A percentile compares a stretch with the other conserved stretches of the same genome.
These are phyloP conservation scores for Conus ventricosus DNA, from an alignment of 1,140 invertebrate genomes.

Conservation along the genomic window DNA sequence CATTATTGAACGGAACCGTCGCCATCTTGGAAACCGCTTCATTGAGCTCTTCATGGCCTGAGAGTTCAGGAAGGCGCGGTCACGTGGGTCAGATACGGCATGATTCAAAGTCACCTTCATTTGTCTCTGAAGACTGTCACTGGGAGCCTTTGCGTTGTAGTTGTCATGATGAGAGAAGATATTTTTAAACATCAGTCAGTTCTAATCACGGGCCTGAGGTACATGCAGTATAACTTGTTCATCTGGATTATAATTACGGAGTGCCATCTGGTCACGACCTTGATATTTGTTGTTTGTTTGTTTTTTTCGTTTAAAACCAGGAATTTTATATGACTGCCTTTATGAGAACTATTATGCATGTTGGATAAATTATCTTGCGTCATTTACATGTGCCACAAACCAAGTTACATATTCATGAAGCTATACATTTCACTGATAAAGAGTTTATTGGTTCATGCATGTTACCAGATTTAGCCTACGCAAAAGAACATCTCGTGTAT, in stretches of 20 bases:
- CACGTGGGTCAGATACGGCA: not conserved
- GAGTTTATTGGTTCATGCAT: no score
- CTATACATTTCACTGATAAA: not conserved
- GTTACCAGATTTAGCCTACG: no score
- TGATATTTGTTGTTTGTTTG: not conserved
- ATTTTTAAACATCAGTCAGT: not conserved
- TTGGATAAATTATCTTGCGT: not conserved
- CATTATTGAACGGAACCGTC: conserved; percentile 76
- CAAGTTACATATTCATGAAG: not conserved
- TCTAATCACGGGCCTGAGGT: not conserved
- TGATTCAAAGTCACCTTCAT: not conserved
- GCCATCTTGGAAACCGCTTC: conserved; percentile 79
- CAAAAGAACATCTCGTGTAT: no score
- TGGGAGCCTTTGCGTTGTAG: not conserved
- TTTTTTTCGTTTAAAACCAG: no score
- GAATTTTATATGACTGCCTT: not conserved
- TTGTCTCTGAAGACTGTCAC: not conserved
- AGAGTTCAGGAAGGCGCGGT: not conserved
- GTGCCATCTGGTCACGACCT: conserved; percentile 5
- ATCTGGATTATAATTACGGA: not conserved
- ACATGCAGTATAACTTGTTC: not conserved
- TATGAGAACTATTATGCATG: not conserved
- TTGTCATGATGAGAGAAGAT: not conserved
- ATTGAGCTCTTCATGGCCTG: conserved; percentile 76
- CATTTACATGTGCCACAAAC: not conserved